phyloP scores from a whole-genome alignment of 2,888 invertebrate genomes.

The Apeira syringaria region DNA sequence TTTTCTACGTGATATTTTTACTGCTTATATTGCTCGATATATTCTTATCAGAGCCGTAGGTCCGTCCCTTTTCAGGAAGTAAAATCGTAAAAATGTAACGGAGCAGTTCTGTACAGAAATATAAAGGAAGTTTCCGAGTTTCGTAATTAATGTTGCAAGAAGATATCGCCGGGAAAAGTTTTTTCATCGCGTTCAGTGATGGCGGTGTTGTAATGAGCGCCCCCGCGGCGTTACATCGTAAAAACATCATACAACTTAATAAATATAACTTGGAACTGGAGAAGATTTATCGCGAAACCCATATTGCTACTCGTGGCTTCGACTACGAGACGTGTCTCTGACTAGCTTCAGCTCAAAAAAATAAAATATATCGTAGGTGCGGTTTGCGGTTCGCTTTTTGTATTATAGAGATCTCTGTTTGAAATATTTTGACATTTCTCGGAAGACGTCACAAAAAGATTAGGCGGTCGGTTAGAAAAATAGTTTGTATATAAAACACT shows the following conservation, averaged over 20 bases:
- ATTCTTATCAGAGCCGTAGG: conserved; percentile 72
- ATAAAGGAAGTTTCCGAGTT: conserved; percentile 63
- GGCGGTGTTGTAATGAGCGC: conserved; percentile 71
- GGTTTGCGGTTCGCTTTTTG: conserved; percentile 59
- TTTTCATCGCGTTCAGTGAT: conserved; percentile 71
- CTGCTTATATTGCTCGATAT: conserved; percentile 69
- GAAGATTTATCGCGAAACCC: conserved; percentile 75
- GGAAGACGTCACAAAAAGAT: conserved; percentile 47
- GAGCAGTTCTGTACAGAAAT: conserved; percentile 49
- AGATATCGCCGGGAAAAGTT: conserved; percentile 76
- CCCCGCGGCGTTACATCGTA: conserved; percentile 74
- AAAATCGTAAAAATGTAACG: conserved; percentile 69
- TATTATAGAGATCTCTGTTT: conserved; percentile 57
- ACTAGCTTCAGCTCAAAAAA: conserved; percentile 60
- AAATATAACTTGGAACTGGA: conserved; percentile 77
- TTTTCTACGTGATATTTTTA: conserved; percentile 78
- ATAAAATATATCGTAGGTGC: conserved; percentile 65
- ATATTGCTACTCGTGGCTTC: conserved; percentile 69
- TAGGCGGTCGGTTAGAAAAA: too few relatives aligned
- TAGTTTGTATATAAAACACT: too few relatives aligned
- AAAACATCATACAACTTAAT: conserved; percentile 82
- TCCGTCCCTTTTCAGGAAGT: conserved; percentile 57
- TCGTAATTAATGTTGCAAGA: conserved; percentile 79
- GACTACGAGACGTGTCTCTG: conserved; percentile 59
- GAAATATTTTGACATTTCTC: conserved; percentile 80